A percentile compares a stretch with the other conserved stretches of the same genome.
Evolutionary conservation across 2,888 invertebrate species (phyloP).

Genomic region (Pseudococcus viburni): DNA sequence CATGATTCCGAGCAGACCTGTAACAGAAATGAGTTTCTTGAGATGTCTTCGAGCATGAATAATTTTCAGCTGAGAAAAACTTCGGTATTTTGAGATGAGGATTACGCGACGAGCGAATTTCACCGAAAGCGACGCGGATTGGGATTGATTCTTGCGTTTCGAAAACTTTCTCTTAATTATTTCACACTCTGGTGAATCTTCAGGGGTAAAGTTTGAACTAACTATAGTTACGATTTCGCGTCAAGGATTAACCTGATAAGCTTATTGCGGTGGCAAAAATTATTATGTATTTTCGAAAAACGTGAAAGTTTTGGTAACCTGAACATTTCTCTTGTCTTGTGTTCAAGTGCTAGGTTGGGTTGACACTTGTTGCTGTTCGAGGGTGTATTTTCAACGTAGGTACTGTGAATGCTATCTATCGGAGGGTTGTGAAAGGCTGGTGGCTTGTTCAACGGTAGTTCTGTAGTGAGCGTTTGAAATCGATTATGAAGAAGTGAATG

Average conservation of each 20-base stretch:
- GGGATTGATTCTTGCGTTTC: neutral
- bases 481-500: neutral
- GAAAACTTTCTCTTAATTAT: constrained; percentile 31
- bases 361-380: neutral
- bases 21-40: constrained; percentile 28
- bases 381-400: neutral
- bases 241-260: constrained; percentile 18
- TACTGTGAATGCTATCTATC: neutral
- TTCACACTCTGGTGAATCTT: neutral
- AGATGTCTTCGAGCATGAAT: constrained; percentile 22
- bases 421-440: neutral
- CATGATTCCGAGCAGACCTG: constrained; percentile 73
- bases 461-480: neutral
- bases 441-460: neutral
- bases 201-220: neutral
- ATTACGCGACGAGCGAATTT: neutral
- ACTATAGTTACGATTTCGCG: constrained; percentile 1
- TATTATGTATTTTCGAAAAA: neutral
- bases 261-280: neutral
- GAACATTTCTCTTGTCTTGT: neutral
- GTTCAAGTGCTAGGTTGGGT: neutral
- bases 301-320: neutral
- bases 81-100: neutral
- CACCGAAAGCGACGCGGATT: constrained; percentile 21
- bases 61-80: neutral